These are phyloP conservation scores for Rhinoderma darwinii DNA, from an alignment of 2,113 vertebrate genomes.

Conservation along the genomic window DNA sequence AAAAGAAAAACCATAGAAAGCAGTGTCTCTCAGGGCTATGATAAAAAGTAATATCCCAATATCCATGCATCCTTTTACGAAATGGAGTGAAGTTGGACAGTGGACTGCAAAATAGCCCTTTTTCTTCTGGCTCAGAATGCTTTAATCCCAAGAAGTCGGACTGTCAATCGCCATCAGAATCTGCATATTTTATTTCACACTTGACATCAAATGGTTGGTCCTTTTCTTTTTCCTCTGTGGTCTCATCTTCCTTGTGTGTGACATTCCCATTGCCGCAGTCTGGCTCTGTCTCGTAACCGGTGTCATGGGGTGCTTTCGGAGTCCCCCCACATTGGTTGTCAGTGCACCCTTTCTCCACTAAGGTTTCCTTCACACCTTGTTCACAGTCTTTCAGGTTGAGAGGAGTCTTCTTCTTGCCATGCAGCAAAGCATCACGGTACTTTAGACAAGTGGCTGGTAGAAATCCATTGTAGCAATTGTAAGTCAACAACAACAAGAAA, in stretches of 20 bases:
- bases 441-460: slow-evolving; percentile 88
- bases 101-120: slow-evolving; percentile 52
- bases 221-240: slow-evolving; percentile 64
- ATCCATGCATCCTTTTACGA: slow-evolving; percentile 55
- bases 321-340: slow-evolving; percentile 82
- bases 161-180: slow-evolving; percentile 82
- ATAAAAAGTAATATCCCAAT: slow-evolving; percentile 62
- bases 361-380: slow-evolving; percentile 82
- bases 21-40: slow-evolving; percentile 33
- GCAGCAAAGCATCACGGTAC: slow-evolving; percentile 81
- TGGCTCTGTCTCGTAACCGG: slow-evolving; percentile 90
- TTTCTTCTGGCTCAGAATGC: slow-evolving; percentile 31
- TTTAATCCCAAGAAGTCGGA: rapidly evolving
- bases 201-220: slow-evolving; percentile 90
- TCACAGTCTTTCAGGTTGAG: slow-evolving; percentile 85
- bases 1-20: slow-evolving; percentile 35
- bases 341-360: slow-evolving; percentile 79
- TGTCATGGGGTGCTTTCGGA: slow-evolving; percentile 82
- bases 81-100: slow-evolving; percentile 57
- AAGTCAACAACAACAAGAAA: slow-evolving; percentile 82
- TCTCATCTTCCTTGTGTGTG: slow-evolving; percentile 73
- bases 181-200: slow-evolving; percentile 87
- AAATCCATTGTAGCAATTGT: slow-evolving; percentile 96
- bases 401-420: slow-evolving; percentile 79
- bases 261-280: slow-evolving; percentile 84